A percentile compares a stretch with the other conserved stretches of the same genome.
Conservation (phyloP, 2,797 vertebrate genomes). For the Sebastes wilsoni region DNA sequence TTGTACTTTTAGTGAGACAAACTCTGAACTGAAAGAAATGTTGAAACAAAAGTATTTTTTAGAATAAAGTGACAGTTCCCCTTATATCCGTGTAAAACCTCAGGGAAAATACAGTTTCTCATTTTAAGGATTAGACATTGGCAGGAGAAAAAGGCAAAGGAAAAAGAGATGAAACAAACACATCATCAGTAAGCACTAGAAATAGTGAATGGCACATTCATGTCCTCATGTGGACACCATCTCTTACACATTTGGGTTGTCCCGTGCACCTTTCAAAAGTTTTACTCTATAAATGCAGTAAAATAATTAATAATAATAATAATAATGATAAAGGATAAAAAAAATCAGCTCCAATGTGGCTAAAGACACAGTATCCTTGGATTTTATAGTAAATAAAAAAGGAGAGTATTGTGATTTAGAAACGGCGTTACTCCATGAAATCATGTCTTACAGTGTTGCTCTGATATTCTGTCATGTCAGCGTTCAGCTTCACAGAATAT, state of each 20-base stretch:
- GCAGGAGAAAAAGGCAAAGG: constrained; percentile 53
- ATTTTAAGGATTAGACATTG: constrained; percentile 31
- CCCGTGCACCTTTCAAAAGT: constrained; percentile 31
- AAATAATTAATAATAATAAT: constrained; percentile 29
- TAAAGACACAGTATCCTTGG: constrained; percentile 55
- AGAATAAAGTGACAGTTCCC: constrained; percentile 23
- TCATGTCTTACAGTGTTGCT: constrained; percentile 54
- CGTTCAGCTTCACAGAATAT: constrained; percentile 31
- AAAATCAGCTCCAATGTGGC: constrained; percentile 43
- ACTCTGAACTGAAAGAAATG: constrained; percentile 22
- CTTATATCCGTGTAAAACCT: not conserved
- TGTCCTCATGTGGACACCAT: constrained; percentile 44
- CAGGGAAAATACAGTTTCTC: constrained; percentile 24
- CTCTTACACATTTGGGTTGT: constrained; percentile 18
- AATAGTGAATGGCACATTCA: constrained; percentile 66
- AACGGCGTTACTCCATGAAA: constrained; percentile 41
- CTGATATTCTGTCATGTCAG: constrained; percentile 36
- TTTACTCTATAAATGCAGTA: constrained; percentile 15
- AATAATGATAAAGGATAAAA: constrained; percentile 24
- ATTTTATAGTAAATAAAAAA: constrained; percentile 45
- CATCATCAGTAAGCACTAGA: constrained; percentile 53
- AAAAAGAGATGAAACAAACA: constrained; percentile 11
- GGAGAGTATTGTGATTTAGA: constrained; percentile 29
- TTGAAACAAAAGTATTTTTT: not conserved
- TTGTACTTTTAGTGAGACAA: constrained; percentile 50